phyloP scores from a whole-genome alignment of 2,888 invertebrate species.

The Lasioglossum malachurum region DNA sequence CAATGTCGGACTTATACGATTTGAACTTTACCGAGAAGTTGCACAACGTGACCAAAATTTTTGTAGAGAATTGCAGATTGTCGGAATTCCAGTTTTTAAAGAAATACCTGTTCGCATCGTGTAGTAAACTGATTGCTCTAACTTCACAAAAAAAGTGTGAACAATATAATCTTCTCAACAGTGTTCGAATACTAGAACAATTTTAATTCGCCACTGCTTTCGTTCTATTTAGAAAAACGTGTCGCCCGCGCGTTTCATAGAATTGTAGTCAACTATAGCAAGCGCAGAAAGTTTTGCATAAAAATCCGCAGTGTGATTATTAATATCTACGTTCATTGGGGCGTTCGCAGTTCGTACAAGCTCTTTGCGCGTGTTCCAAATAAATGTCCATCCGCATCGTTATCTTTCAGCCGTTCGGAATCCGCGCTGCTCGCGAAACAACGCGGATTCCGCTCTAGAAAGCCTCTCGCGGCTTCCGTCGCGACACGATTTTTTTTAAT shows the following conservation, averaged over 20 bases:
- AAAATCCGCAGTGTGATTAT: neutral
- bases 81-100: too few species aligned
- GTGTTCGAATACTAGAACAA: too few species aligned
- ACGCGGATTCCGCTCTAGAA: neutral
- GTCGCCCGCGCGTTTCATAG: neutral
- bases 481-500: conserved; percentile 30
- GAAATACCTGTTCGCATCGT: too few species aligned
- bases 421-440: neutral
- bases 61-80: too few species aligned
- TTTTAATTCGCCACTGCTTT: too few species aligned
- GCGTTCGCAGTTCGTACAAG: neutral
- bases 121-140: too few species aligned
- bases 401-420: neutral
- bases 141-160: too few species aligned
- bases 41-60: too few species aligned
- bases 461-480: neutral
- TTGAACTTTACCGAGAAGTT: too few species aligned
- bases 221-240: neutral
- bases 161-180: too few species aligned
- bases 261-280: neutral
- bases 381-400: neutral
- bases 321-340: neutral
- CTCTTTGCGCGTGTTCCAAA: neutral
- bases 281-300: neutral
- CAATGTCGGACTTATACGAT: too few species aligned